Evolutionary conservation across 2,113 vertebrate genomes (phyloP), one percentile per base, ranked within the genome.

Genomic region (Melanostigma gelatinosum): DNA sequence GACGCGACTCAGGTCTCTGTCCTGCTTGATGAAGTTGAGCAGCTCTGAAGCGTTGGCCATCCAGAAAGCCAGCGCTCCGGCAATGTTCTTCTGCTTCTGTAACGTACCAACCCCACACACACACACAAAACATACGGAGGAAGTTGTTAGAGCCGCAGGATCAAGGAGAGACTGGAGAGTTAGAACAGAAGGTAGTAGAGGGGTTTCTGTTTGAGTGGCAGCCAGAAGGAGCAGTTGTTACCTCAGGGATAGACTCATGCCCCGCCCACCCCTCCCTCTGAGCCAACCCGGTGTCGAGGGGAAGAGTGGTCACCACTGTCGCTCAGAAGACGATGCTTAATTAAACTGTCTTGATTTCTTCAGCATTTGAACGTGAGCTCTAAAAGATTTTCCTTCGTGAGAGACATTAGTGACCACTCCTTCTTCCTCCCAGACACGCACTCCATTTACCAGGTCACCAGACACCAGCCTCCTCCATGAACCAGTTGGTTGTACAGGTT

Each of bases 1-100:
- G 90, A 99, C 89, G 42, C 97, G 96, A 36, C 96, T 98, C 22
- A 99, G 96, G 88, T 99, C 98, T 69, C 96, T 90, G 91, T 99
- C 98, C 94, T 99, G 98, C 85, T 99, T 99, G 89, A 99, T 91
- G 88, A 99, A 99, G 94, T 99, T 99, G 84, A 99, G 95, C 55
- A 99, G 95, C 82, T 99, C 98, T 0, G 98, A 99, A 12, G 98
- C 98, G 55, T 99, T 99, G 86, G 98, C 98, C 98, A 99, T 99
- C 98, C 98, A 99, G 93, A 99, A 99, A 55, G 98, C 98, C 93
- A 99, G 97, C 1, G 98, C 97, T 18, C 98, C 98, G 0, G 98
- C 98, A 4, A 99, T 99, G 91, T 99, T 99, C 94, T 99, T 99
- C 95, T 99, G 98, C 83, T 99, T 99, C 98, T 99, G 96, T 66